Evolutionary conservation across 2,888 invertebrate genomes (phyloP).

Genomic region (Aphodius sticticus): DNA sequence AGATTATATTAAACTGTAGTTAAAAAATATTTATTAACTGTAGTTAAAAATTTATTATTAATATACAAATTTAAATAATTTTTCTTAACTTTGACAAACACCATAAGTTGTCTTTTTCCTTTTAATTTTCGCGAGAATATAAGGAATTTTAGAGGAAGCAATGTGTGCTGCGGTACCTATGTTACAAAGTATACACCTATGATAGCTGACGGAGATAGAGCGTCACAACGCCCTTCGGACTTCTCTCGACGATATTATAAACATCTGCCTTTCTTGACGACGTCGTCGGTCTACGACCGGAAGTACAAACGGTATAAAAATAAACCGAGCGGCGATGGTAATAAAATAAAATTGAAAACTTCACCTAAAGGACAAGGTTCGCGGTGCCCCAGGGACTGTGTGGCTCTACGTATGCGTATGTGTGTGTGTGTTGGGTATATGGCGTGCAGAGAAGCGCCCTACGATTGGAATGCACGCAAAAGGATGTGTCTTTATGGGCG

Average conservation of each 20-base stretch:
- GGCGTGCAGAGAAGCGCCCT: background rate
- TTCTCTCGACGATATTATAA: slow-evolving; percentile 34
- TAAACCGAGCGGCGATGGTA: slow-evolving; percentile 33
- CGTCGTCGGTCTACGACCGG: background rate
- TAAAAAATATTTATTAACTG: no score
- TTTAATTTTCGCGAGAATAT: no score
- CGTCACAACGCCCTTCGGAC: slow-evolving; percentile 12
- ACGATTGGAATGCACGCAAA: slow-evolving; percentile 4
- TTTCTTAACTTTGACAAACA: no score
- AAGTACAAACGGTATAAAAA: slow-evolving; percentile 31
- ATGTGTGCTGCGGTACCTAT: background rate
- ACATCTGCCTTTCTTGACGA: slow-evolving; percentile 29
- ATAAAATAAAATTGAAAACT: slow-evolving; percentile 33
- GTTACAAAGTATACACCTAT: background rate
- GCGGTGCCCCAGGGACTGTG: slow-evolving; percentile 19
- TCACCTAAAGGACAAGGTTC: slow-evolving; percentile 9
- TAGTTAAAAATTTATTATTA: no score
- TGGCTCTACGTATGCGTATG: background rate
- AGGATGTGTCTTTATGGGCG: slow-evolving; percentile 4
- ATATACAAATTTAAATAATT: no score
- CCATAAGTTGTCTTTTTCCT: no score
- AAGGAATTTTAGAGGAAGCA: background rate
- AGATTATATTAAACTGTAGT: no score
- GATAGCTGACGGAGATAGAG: slow-evolving; percentile 17
- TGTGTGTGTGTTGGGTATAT: background rate